Base-by-base conservation (phyloP, 2,797 vertebrate species). In the Pangasius mekongensis region DNA sequence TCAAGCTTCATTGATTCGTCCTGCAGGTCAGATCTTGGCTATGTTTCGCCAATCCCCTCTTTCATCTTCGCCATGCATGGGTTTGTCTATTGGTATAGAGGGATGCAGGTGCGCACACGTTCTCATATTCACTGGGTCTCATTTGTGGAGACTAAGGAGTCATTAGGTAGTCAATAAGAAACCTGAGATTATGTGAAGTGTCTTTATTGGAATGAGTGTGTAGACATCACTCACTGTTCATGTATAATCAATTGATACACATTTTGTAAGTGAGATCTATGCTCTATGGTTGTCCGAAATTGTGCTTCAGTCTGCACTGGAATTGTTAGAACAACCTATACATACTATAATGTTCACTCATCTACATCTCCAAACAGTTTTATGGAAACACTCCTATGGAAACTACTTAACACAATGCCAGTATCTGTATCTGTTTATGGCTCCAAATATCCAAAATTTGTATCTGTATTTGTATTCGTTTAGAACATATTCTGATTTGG, bases 1-100 rank as follows among this genome's bases (percentile, higher is more conserved):
- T 91, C 90, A 90, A 88, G 47, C 86, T 76, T 58, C 88, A 93
- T 92, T 88, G 91, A 93, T 93, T 91, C 78, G 86, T 84, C 52
- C 84, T 85, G 90, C 80, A 73, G 86, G 90, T 89, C 85, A 90
- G 87, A 89, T 85, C 89, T 86, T 87, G 84, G 89, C 60, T 74
- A 69, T 74, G 86, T 88, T 86, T 93, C 89, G 69, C 83, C 87
- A 87, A 86, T 90, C 89, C 87, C 86, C 86, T 87, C 85, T 43
- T 7, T 69, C 87, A 80, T 88, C 81, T 85, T 78, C 1, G 0
- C 62, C 87, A 43, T 56, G 43, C 83, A 69, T 73, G 36, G 67
- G 89, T 90, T 85, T 87, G 69, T 82, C 87, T 87, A 87, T 49
- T 84, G 66, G 71, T 90, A 36, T 64, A 60, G 27, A 85, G 83